These are phyloP conservation scores for Colostygia pectinataria DNA, from an alignment of 2,888 invertebrate genomes.

Conservation along the genomic window DNA sequence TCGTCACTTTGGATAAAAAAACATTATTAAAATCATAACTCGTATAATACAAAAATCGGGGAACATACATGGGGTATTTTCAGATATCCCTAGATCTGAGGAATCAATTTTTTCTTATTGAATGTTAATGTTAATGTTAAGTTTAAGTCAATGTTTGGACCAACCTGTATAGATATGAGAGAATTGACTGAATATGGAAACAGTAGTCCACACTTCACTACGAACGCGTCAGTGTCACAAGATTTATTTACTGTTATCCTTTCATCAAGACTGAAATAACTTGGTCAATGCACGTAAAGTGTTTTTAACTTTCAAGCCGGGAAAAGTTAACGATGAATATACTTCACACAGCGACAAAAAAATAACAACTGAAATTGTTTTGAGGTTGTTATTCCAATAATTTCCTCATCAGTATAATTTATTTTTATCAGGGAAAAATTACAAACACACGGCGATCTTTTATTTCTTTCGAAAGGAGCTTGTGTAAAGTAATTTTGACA, in stretches of 20 bases:
- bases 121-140: no score
- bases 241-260: constrained; percentile 36
- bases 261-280: constrained; percentile 42
- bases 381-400: constrained; percentile 12
- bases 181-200: no score
- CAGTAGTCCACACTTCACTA: no score
- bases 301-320: constrained; percentile 27
- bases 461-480: not conserved
- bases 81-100: no score
- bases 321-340: constrained; percentile 25
- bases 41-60: no score
- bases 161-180: no score
- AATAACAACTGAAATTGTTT: constrained; percentile 18
- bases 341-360: constrained; percentile 9
- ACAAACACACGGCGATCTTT: not conserved
- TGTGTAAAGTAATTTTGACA: not conserved
- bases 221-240: not conserved
- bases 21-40: no score
- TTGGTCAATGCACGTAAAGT: constrained; percentile 23
- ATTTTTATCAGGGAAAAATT: constrained; percentile 8
- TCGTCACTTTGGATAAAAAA: no score
- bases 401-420: constrained; percentile 1
- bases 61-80: no score
- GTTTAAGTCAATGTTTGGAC: no score
- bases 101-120: no score